These are phyloP conservation scores for Melanogrammus aeglefinus DNA, from an alignment of 2,797 vertebrate species.

Conservation along the genomic window DNA sequence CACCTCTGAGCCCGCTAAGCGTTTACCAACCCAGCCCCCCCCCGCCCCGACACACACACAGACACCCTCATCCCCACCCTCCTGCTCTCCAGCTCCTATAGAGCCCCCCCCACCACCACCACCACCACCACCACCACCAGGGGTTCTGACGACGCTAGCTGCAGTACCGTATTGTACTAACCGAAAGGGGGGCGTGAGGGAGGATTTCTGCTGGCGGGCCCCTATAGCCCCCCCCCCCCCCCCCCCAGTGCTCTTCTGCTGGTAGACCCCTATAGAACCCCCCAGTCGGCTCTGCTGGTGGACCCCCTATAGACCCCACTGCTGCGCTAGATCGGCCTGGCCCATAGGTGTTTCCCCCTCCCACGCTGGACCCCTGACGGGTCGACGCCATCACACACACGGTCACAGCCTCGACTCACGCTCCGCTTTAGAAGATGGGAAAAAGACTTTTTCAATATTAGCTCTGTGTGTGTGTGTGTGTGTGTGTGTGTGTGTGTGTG, in stretches of 20 bases:
- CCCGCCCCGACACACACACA: background rate
- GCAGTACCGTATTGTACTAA: slow-evolving; percentile 37
- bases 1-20: background rate
- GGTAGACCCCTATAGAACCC: no score
- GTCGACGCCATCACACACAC: no score
- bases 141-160: slow-evolving; percentile 43
- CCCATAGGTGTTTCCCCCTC: no score
- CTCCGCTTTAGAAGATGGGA: no score
- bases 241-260: background rate
- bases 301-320: no score
- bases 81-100: slow-evolving; percentile 43
- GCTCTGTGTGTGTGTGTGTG: no score
- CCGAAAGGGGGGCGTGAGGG: slow-evolving; percentile 3
- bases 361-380: no score
- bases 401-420: no score
- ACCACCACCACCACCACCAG: slow-evolving; percentile 41
- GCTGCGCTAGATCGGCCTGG: no score
- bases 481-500: no score
- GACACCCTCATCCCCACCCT: background rate
- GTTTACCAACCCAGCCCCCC: background rate
- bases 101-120: slow-evolving; percentile 26
- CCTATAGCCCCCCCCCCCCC: slow-evolving; percentile 26
- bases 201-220: slow-evolving; percentile 9
- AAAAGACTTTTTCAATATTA: no score
- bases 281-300: background rate